Evolutionary conservation across 1,140 invertebrate species (phyloP), one percentile per base, ranked within the genome.

Genomic region (Caenorhabditis tropicalis): DNA sequence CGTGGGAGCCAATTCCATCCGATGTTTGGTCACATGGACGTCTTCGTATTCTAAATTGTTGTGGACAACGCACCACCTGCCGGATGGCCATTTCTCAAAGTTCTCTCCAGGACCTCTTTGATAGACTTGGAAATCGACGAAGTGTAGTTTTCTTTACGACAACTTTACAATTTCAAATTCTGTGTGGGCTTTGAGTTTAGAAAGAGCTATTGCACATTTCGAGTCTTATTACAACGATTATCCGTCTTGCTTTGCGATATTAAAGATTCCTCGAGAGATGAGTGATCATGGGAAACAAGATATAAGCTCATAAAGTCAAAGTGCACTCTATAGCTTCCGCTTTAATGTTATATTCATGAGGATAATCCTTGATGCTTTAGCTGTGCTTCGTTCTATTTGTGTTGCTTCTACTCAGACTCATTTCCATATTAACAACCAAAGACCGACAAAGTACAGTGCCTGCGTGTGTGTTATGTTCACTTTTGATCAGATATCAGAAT

Each of bases 11-110:
- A 43, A 74, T 74, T 56, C 21, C 53, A 27, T 27, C 21, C 10
- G 65, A 46, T 74, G 65, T 74, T 74, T 74, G 65, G 36, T 74
- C 65, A 43, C n/a, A 43, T 6, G 36, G 33, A 12, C 24, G 29
- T 24, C 27, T n/a, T 36, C 58, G 31, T 33, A 65, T 31, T 65
- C 58, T 12, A 43, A 74, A 74, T 46, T 74, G n/a, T 43, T 43
- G 33, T 74, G 65, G 29, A 74, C 65, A 43, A 74, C 7, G 24
- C 65, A 74, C 65, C 65, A 74, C 36, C 65, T 74, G 65, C 65
- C 31, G 33, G 29, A 43, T 43, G 39, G 5, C 31, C 29, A 65
- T 74, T 74, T 46, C 24, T 74, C 65, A 74, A 74, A 24, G 36
- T 39, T 74, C 36, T 74, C 24, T 65, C 31, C 36, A 74, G 65